These are phyloP conservation scores for Tachycineta bicolor DNA, from an alignment of 2,113 vertebrate genomes.

Conservation along the genomic window DNA sequence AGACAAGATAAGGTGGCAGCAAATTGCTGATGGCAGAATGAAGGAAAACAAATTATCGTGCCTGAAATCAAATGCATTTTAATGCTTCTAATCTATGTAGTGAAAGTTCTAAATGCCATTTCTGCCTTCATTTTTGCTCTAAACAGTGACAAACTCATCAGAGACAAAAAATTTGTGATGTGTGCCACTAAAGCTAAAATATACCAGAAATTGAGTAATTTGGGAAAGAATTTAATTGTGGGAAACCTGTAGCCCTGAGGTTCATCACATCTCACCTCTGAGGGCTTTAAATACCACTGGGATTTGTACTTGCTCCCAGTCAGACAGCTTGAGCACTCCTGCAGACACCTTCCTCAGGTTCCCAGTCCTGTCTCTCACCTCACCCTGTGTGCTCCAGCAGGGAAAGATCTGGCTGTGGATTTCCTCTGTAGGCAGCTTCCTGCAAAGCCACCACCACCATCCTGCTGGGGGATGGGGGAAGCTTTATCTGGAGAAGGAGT, in stretches of 20 bases:
- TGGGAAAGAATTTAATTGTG: not conserved
- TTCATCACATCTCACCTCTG: not conserved
- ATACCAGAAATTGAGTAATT: not conserved
- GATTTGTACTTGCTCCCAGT: accelerated
- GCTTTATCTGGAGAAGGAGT: not conserved
- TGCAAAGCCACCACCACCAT: not conserved
- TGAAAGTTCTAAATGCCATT: slow-evolving; percentile 44
- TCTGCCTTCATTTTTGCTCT: slow-evolving; percentile 3
- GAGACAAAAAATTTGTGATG: not conserved
- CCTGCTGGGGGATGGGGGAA: not conserved
- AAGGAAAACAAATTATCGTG: slow-evolving; percentile 14
- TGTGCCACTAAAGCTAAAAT: not conserved
- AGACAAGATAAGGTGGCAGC: not conserved
- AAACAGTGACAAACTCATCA: slow-evolving; percentile 2
- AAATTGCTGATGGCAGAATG: not conserved
- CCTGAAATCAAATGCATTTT: slow-evolving; percentile 35
- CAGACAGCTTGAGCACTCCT: not conserved
- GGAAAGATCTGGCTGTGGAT: no score
- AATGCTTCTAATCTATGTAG: slow-evolving; percentile 35
- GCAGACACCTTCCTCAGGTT: accelerated
- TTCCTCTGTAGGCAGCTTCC: not conserved
- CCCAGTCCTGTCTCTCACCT: not conserved
- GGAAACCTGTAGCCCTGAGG: not conserved
- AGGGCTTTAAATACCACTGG: not conserved
- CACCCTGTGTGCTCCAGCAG: no score